Evolutionary conservation across 1,140 invertebrate genomes (phyloP).

Genomic region (Leguminivora glycinivorella): DNA sequence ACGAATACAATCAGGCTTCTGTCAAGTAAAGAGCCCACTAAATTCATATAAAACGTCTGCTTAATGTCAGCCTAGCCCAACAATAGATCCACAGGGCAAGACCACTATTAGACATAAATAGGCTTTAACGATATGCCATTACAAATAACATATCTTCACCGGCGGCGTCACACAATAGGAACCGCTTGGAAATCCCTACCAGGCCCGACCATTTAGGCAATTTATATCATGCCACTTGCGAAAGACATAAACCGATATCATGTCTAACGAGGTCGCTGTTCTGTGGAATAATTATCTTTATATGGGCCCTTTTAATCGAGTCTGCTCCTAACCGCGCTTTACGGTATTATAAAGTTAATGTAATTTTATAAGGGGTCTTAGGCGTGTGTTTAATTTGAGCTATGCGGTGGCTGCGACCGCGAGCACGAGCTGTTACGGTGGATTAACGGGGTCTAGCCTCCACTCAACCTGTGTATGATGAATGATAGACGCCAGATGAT

Average conservation of each 20-base stretch:
- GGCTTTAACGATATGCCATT: slow-evolving; percentile 28
- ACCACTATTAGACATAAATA: slow-evolving; percentile 25
- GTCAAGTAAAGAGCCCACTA: not conserved
- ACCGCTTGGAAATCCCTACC: slow-evolving; percentile 31
- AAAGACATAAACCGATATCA: slow-evolving; percentile 45
- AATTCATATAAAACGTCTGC: not conserved
- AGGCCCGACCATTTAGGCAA: slow-evolving; percentile 29
- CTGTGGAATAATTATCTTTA: slow-evolving; percentile 49
- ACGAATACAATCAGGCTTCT: not conserved
- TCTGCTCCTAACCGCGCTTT: slow-evolving; percentile 37
- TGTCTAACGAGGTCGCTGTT: slow-evolving; percentile 44
- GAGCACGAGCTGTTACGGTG: not conserved
- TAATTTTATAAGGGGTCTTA: slow-evolving; percentile 48
- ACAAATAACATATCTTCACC: slow-evolving; percentile 25
- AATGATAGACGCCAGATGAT: not conserved
- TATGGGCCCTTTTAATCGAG: slow-evolving; percentile 51
- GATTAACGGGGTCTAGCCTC: not conserved
- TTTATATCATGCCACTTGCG: slow-evolving; percentile 39
- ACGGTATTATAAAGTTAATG: slow-evolving; percentile 48
- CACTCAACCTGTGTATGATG: not conserved
- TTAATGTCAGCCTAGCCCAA: not conserved
- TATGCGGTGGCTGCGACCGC: slow-evolving; percentile 23
- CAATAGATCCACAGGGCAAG: not conserved
- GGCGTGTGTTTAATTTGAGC: slow-evolving; percentile 45
- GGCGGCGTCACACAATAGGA: slow-evolving; percentile 1